Evolutionary conservation across 2,888 invertebrate species (phyloP), one percentile per base, ranked within the genome.

Genomic region (Euplagia quadripunctaria): DNA sequence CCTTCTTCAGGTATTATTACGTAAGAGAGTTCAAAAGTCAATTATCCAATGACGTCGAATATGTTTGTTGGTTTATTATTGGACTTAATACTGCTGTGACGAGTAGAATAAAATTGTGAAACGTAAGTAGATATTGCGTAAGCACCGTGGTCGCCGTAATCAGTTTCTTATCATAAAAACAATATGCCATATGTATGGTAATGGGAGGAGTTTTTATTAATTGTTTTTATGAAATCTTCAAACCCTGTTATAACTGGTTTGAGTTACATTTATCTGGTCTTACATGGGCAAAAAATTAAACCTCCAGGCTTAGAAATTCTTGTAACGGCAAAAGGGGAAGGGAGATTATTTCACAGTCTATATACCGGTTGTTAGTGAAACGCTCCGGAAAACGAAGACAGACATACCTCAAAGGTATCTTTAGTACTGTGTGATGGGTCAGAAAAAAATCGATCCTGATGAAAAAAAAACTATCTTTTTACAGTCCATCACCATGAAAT

Each of bases 91-190:
- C 20, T 58, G 1, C 58, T 9, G 12, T 58, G 9, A 20, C 20
- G 12, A 20, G 20, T 58, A 58, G 17, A 17, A 17, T 20, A 20
- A 20, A 58, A 43, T 42, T 64, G n/a, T 11, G 9, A 43, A 64
- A 43, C 17, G 43, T 42, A 42, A 8, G n/a, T 43, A 43, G n/a
- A 43, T 11, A 64, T 65, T 49, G 65, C 65, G 49, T 20, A 65
- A 46, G 20, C 49, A 12, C 65, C 46, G 20, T 49, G 46, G 20
- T 46, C 65, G 11, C 20, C 46, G 20, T 65, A 65, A 65, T 65
- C 65, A 46, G 6, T 49, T 49, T 43, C 65, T 65, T 65, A 65
- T 65, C 65, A 65, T 31, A 49, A 65, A 65, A 49, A 65, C 49
- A 46, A 42, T 20, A 46, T 46, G n/a, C 65, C n/a, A 65, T 49